Conservation (phyloP, 2,797 vertebrate species). For the Clarias fuscus region DNA sequence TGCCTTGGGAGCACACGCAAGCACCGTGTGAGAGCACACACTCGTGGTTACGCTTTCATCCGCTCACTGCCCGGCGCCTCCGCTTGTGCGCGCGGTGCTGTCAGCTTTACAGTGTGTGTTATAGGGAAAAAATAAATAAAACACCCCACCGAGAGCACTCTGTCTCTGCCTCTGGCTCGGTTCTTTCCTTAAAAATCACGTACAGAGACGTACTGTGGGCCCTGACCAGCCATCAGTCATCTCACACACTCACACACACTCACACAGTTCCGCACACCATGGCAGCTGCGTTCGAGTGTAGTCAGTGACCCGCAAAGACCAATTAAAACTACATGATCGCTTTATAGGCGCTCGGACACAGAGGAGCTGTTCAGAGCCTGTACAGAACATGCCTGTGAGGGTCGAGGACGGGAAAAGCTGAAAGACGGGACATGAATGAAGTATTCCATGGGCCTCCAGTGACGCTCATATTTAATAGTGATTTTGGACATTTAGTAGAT, state of each 20-base stretch:
- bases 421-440: not conserved
- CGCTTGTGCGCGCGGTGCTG: conserved; percentile 17
- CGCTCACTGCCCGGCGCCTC: conserved; percentile 6
- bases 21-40: conserved; percentile 19
- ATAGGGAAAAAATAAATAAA: not conserved
- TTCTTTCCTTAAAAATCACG: conserved; percentile 19
- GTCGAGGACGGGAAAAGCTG: not conserved
- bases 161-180: not conserved
- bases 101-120: conserved; percentile 31
- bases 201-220: conserved; percentile 33
- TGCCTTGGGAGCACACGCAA: conserved; percentile 13
- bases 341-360: conserved; percentile 6
- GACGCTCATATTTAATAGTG: not conserved
- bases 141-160: conserved; percentile 13
- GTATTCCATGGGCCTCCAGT: not conserved
- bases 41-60: conserved; percentile 6
- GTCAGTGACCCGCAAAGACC: conserved; percentile 26
- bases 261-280: not conserved
- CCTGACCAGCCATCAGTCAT: conserved; percentile 15
- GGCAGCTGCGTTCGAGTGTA: conserved; percentile 4
- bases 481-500: not conserved
- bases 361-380: not conserved
- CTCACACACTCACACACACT: not conserved
- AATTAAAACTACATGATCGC: conserved; percentile 31
- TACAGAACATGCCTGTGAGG: not conserved